A percentile compares a stretch with the other conserved stretches of the same genome.
Conservation (phyloP, 2,888 invertebrate species). For the Ypsolopha scabrella region DNA sequence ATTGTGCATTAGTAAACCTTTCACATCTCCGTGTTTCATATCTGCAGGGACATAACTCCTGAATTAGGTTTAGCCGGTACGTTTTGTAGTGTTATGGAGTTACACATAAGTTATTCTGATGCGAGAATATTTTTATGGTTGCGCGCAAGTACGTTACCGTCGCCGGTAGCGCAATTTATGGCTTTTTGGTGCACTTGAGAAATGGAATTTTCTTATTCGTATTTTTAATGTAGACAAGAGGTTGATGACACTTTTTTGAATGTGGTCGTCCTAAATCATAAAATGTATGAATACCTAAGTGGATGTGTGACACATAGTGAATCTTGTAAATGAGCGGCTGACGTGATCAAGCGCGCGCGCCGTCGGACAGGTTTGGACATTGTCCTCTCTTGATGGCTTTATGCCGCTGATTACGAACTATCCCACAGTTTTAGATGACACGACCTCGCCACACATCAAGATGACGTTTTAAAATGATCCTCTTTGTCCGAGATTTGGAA, state of each 20-base stretch:
- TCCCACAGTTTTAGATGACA: slow-evolving; percentile 23
- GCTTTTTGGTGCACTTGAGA: slow-evolving; percentile 46
- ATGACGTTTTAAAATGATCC: not conserved
- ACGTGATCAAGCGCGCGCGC: not conserved
- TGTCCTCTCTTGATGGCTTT: slow-evolving; percentile 18
- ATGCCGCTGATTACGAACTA: slow-evolving; percentile 20
- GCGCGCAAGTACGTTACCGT: slow-evolving; percentile 35
- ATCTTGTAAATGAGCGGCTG: slow-evolving; percentile 10
- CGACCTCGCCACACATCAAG: slow-evolving; percentile 4
- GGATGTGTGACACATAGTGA: not conserved
- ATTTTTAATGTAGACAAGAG: too few species aligned
- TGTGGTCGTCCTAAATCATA: not conserved
- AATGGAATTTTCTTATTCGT: not conserved
- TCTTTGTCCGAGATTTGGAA: not conserved
- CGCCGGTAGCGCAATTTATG: slow-evolving; percentile 39
- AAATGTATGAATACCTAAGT: not conserved
- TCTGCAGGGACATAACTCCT: slow-evolving; percentile 46
- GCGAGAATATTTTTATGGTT: slow-evolving; percentile 52
- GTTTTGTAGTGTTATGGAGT: slow-evolving; percentile 38
- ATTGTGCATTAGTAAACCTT: slow-evolving; percentile 59
- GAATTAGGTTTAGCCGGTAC: slow-evolving; percentile 53
- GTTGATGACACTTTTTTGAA: too few species aligned
- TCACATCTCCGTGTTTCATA: slow-evolving; percentile 47
- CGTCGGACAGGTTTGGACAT: slow-evolving; percentile 27
- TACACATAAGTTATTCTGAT: slow-evolving; percentile 15